A percentile compares a stretch with the other conserved stretches of the same genome.
Evolutionary conservation across 2,888 invertebrate species (phyloP).

Genomic region (Polydrusus cervinus): DNA sequence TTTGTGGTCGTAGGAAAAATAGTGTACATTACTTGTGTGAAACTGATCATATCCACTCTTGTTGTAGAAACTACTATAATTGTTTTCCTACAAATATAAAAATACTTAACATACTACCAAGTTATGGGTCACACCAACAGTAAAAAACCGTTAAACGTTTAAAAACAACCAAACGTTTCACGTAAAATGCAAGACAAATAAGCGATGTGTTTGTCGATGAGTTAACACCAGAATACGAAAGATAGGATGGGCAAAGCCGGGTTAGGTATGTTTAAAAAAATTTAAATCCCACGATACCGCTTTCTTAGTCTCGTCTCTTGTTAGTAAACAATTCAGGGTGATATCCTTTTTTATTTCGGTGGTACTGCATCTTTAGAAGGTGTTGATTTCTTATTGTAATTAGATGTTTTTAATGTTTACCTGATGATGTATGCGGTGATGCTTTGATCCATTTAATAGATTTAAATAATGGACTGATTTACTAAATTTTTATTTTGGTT

Average conservation of each 20-base stretch:
- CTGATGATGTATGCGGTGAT: no score
- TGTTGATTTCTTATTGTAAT: not conserved
- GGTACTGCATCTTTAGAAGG: constrained; percentile 3
- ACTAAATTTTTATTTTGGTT: no score
- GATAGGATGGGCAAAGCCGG: constrained; percentile 36
- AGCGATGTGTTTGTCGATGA: constrained; percentile 34
- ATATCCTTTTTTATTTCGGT: constrained; percentile 14
- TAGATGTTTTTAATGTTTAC: no score
- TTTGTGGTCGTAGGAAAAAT: no score
- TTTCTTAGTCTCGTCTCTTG: constrained; percentile 34
- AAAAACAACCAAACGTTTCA: constrained; percentile 10
- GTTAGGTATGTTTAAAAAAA: constrained; percentile 39
- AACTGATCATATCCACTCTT: no score
- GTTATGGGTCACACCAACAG: constrained; percentile 8
- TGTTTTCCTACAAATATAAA: no score
- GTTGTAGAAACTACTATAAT: no score
- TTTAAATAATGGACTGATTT: no score
- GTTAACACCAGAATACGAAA: constrained; percentile 45
- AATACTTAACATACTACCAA: not conserved
- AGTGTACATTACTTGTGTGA: no score
- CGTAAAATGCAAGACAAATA: constrained; percentile 26
- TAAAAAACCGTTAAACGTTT: not conserved
- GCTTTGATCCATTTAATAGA: no score
- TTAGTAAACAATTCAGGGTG: constrained; percentile 14
- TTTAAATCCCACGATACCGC: constrained; percentile 46